These are phyloP conservation scores for Glaucomys volans DNA, from an alignment of 2,113 vertebrate genomes.

Conservation along the genomic window DNA sequence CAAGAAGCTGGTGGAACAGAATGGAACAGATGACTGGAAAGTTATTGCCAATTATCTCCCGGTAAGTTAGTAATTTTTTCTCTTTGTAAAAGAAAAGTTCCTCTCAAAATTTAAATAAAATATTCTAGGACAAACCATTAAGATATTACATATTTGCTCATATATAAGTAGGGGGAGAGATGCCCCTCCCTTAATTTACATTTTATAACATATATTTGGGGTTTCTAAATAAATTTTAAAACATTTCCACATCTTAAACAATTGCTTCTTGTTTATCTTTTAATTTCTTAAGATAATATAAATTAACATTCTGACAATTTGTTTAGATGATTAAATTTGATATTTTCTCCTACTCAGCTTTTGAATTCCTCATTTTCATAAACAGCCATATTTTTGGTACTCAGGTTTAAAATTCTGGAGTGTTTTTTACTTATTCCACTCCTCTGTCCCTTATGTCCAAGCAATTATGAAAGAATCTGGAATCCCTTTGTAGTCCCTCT, in stretches of 20 bases:
- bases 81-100: slow-evolving; percentile 56
- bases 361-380: slow-evolving; percentile 26
- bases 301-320: slow-evolving; percentile 5
- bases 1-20: slow-evolving; percentile 97
- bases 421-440: neutral
- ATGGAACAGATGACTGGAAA: slow-evolving; percentile 99
- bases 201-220: slow-evolving; percentile 67
- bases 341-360: neutral
- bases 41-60: slow-evolving; percentile 96
- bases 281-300: slow-evolving; percentile 67
- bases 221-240: slow-evolving; percentile 70
- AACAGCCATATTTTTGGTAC: neutral
- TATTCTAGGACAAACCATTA: slow-evolving; percentile 8
- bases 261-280: slow-evolving; percentile 49
- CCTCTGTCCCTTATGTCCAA: neutral
- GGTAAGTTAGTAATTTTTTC: slow-evolving; percentile 89
- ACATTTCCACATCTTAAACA: slow-evolving; percentile 22
- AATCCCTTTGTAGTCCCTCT: neutral
- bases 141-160: slow-evolving; percentile 64
- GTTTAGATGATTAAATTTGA: slow-evolving; percentile 50
- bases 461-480: neutral
- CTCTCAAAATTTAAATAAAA: slow-evolving; percentile 52
- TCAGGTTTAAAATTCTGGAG: neutral
- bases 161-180: slow-evolving; percentile 65
- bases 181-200: slow-evolving; percentile 63